Conservation (phyloP, 2,888 invertebrate genomes). For the Tuta absoluta region DNA sequence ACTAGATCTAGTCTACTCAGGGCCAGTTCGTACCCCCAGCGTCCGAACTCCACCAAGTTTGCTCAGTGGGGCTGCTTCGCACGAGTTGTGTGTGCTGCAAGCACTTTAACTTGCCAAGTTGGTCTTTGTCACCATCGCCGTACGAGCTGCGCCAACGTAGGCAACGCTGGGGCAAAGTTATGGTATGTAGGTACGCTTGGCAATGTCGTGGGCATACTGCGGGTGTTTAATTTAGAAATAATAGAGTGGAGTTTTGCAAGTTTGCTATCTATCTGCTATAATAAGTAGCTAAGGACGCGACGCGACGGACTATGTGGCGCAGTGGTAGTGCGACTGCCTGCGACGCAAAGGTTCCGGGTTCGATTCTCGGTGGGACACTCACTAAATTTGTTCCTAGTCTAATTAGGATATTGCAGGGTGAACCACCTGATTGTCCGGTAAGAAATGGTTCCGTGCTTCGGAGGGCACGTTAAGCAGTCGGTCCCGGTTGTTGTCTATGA, state of each 20-base stretch:
- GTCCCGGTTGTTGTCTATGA: no score
- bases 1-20: neutral
- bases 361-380: no score
- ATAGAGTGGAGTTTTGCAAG: neutral
- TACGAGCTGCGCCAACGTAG: neutral
- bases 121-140: constrained; percentile 25
- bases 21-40: constrained; percentile 2
- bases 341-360: no score
- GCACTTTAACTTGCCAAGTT: constrained; percentile 24
- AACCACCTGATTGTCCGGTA: no score
- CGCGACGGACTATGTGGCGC: no score
- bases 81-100: constrained; percentile 26
- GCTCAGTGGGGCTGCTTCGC: constrained; percentile 22
- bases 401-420: no score
- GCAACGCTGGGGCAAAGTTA: neutral
- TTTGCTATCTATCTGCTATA: no score
- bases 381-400: no score
- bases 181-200: neutral
- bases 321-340: no score
- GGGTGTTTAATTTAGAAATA: neutral
- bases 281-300: no score
- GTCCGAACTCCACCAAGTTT: constrained; percentile 24
- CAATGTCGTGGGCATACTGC: neutral
- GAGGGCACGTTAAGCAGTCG: no score
- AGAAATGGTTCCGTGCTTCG: no score